Evolutionary conservation across 2,113 vertebrate species (phyloP), one percentile per base, ranked within the genome.

Genomic region (Protobothrops flavoviridis): DNA sequence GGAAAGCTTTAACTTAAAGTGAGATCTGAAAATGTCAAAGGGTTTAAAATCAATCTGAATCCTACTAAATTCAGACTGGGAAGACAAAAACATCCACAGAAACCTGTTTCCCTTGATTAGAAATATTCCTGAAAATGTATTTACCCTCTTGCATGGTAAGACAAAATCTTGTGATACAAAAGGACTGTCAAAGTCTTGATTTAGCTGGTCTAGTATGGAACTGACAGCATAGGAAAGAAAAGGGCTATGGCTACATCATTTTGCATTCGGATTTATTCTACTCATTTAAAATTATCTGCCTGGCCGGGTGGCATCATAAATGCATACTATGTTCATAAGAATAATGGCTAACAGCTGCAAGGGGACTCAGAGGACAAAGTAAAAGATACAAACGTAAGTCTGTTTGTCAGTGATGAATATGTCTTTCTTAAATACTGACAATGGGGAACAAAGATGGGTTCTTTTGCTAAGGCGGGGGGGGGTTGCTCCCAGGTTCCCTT

Each of bases 271-370:
- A 90, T 90, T 86, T 93, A 93, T 90, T 45, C 88, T 86, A 87
- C 85, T 90, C 74, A 93, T 90, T 93, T 90, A 86, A 93, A 92
- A 90, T 93, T 86, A 90, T 90, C 92, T 90, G 88, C 74, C 88
- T 90, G 92, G 88, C 74, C 9, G 74, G 88, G 39, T 86, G 88
- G 88, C 88, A 86, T 86, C 92, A 93, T 93, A 93, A 90, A 93
- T 86, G 81, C 92, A 90, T 93, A 61, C 92, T 93, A 39, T 5
- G n/a, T 81, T 86, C 45, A 26, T 93, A 90, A 93, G 69, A 93
- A 90, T 93, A 93, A 90, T 90, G 74, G 74, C 92, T 43, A 90
- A 61, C 74, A 93, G 92, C 92, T 93, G 92, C 92, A 93, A 93
- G 92, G 92, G 55, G 92, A 90, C 29, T 59, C 7, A 20, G 81